A percentile compares a stretch with the other conserved stretches of the same genome.
phyloP scores from a whole-genome alignment of 2,888 invertebrate genomes.

The Sycophila texana region DNA sequence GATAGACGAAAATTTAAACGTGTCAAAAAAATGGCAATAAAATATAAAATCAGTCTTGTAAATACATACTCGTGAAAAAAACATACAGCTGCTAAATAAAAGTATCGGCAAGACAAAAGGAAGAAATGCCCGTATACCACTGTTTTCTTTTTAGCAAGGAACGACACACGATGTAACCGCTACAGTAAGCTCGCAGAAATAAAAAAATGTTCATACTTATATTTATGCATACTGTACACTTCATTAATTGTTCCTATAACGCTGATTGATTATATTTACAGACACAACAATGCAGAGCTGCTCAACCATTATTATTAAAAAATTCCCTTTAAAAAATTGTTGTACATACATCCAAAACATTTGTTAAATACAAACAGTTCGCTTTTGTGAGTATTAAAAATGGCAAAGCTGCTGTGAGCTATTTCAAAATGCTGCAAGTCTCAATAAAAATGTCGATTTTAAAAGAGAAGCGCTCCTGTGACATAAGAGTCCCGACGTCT shows the following conservation, averaged over 20 bases:
- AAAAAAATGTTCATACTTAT: slow-evolving; percentile 11
- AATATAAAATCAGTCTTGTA: slow-evolving; percentile 51
- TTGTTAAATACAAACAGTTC: background rate
- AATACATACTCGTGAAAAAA: slow-evolving; percentile 27
- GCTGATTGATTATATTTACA: slow-evolving; percentile 46
- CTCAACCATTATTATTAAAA: slow-evolving; percentile 39
- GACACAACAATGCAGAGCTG: slow-evolving; percentile 51
- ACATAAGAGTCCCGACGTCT: background rate
- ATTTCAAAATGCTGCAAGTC: too few species aligned
- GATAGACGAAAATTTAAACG: background rate
- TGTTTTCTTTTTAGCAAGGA: background rate
- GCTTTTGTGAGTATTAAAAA: background rate
- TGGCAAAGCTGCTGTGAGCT: background rate
- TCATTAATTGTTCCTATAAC: slow-evolving; percentile 32
- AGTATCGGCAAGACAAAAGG: slow-evolving; percentile 22
- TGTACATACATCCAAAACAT: background rate
- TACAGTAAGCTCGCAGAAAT: slow-evolving; percentile 10
- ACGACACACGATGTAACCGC: background rate
- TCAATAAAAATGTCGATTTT: background rate
- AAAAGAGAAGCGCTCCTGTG: background rate
- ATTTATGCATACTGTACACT: slow-evolving; percentile 47
- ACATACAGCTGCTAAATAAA: slow-evolving; percentile 13
- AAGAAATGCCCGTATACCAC: slow-evolving; percentile 39
- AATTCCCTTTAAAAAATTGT: slow-evolving; percentile 4
- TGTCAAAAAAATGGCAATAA: slow-evolving; percentile 15